Percentiles rank a stretch among this genome's conserved stretches.
phyloP scores from a whole-genome alignment of 2,797 vertebrate genomes.

The Channa striata region DNA sequence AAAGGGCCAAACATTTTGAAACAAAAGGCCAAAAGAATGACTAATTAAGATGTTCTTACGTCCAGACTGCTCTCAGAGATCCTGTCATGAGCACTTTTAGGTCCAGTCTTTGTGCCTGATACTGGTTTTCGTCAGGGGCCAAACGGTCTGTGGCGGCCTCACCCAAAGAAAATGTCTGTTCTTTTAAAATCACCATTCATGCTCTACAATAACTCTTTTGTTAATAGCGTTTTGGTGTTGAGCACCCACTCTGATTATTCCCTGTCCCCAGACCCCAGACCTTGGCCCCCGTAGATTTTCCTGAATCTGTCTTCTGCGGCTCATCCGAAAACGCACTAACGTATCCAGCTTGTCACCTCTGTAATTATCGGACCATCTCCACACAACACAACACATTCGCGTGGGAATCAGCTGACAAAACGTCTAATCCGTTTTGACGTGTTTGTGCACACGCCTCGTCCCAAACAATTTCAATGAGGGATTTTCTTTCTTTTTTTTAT shows the following conservation, averaged over 20 bases:
- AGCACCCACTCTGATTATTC: not conserved
- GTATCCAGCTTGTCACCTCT: conserved; percentile 68
- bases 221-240: not conserved
- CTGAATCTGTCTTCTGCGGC: conserved; percentile 63
- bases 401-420: conserved; percentile 65
- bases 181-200: too few relatives aligned
- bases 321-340: conserved; percentile 63
- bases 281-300: conserved; percentile 34
- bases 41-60: conserved; percentile 6
- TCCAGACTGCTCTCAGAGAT: conserved; percentile 3
- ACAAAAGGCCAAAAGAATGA: not conserved
- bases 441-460: conserved; percentile 60
- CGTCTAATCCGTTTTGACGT: conserved; percentile 53
- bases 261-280: conserved; percentile 34
- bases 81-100: not conserved
- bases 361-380: conserved; percentile 71
- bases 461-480: conserved; percentile 25
- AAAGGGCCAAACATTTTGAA: not conserved
- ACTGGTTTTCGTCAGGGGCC: conserved; percentile 30
- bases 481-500: conserved; percentile 3
- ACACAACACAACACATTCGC: conserved; percentile 54
- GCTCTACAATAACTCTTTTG: not conserved
- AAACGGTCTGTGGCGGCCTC: conserved; percentile 23
- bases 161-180: conserved; percentile 20
- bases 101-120: conserved; percentile 54